A percentile compares a stretch with the other conserved stretches of the same genome.
These are phyloP conservation scores for Pseudorectes ferrugineus DNA, from an alignment of 2,113 vertebrate species.

Conservation along the genomic window DNA sequence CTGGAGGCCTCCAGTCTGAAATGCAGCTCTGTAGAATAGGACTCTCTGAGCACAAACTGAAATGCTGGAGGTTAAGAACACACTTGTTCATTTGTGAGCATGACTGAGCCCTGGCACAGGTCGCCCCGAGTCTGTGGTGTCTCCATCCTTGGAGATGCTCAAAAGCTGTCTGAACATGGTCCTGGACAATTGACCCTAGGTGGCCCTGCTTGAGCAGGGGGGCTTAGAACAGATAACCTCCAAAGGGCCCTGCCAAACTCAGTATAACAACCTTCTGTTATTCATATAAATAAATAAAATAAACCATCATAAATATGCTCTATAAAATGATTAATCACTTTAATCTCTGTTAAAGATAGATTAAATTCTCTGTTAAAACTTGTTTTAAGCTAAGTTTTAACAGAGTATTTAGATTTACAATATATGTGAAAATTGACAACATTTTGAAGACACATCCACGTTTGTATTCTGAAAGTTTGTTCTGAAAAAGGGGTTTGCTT, in stretches of 20 bases:
- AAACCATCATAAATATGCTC: background rate
- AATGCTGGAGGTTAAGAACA: background rate
- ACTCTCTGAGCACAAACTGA: background rate
- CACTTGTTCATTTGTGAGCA: background rate
- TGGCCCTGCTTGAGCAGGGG: fast-evolving
- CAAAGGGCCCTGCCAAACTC: background rate
- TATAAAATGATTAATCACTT: background rate
- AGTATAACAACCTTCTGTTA: background rate
- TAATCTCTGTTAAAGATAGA: background rate
- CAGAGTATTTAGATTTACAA: background rate
- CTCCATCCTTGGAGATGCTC: background rate
- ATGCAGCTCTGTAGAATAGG: background rate
- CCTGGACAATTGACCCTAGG: fast-evolving
- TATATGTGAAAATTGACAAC: background rate
- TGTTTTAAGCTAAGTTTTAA: background rate
- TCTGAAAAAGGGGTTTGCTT: background rate
- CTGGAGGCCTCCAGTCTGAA: background rate
- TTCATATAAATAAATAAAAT: background rate
- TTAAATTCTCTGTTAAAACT: background rate
- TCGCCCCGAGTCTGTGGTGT: fast-evolving
- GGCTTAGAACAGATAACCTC: fast-evolving
- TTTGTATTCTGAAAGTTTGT: background rate
- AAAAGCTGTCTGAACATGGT: background rate
- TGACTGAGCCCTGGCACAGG: background rate
- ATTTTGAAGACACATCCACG: background rate